These are phyloP conservation scores for Rhincodon typus DNA, from an alignment of 2,797 vertebrate genomes.

Conservation along the genomic window DNA sequence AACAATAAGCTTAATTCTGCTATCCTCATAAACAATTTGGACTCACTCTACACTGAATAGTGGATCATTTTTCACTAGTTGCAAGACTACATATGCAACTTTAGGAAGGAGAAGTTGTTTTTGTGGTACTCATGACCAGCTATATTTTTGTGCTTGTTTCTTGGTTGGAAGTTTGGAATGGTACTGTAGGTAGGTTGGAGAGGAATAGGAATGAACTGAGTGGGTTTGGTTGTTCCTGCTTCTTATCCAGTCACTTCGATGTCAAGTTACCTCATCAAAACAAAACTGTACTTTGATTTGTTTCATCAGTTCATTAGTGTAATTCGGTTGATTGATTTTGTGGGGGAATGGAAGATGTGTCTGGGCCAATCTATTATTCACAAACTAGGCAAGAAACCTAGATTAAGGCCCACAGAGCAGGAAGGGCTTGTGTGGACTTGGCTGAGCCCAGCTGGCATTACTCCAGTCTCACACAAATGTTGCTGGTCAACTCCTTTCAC, in stretches of 20 bases:
- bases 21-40: too few relatives aligned
- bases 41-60: background rate
- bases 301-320: background rate
- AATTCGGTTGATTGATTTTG: background rate
- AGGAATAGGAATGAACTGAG: background rate
- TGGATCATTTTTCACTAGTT: background rate
- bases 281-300: background rate
- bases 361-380: background rate
- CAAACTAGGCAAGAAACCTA: background rate
- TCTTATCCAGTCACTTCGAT: background rate
- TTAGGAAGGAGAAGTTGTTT: background rate
- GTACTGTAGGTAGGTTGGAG: too few relatives aligned
- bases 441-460: background rate
- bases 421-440: background rate
- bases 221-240: background rate
- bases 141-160: background rate
- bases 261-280: background rate
- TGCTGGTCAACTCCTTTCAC: background rate
- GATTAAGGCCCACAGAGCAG: background rate
- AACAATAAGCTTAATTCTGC: background rate
- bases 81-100: background rate
- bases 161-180: background rate
- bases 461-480: background rate
- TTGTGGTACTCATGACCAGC: background rate
- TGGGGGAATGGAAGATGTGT: background rate